Conservation (phyloP, 1,140 invertebrate species). For the Brachionus koreanus region DNA sequence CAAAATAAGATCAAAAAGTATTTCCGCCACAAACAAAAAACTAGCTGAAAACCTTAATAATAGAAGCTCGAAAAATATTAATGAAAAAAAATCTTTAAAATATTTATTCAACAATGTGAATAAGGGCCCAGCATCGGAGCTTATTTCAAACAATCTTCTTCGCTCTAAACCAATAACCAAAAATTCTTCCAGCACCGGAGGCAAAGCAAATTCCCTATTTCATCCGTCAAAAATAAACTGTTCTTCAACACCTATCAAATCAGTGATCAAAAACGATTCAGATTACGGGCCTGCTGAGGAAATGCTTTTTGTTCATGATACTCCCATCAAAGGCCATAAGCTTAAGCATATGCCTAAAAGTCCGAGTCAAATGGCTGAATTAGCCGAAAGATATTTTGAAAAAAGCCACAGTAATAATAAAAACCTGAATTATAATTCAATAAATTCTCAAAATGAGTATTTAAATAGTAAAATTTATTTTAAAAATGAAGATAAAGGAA, state of each 20-base stretch:
- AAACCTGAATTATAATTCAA: background rate
- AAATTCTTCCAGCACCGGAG: background rate
- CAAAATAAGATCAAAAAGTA: constrained; percentile 10
- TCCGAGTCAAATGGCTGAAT: background rate
- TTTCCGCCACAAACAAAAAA: background rate
- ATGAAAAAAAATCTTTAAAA: background rate
- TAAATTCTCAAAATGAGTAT: background rate
- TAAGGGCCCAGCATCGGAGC: background rate
- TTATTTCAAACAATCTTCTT: background rate
- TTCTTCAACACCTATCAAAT: constrained; percentile 54
- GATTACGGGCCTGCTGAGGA: constrained; percentile 45
- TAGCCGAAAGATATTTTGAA: constrained; percentile 17
- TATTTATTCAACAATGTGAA: background rate
- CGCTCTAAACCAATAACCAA: background rate
- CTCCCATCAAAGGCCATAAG: background rate
- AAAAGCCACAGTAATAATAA: background rate
- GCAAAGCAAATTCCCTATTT: constrained; percentile 50
- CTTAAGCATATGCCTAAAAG: background rate
- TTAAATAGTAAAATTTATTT: constrained; percentile 23
- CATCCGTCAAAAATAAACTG: constrained; percentile 54
- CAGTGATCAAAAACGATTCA: constrained; percentile 46
- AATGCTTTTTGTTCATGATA: background rate
- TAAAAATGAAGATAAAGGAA: background rate
- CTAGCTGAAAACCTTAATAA: background rate
- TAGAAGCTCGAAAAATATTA: background rate